These are phyloP conservation scores for Octodonta nipae DNA, from an alignment of 2,888 invertebrate species.

Conservation along the genomic window DNA sequence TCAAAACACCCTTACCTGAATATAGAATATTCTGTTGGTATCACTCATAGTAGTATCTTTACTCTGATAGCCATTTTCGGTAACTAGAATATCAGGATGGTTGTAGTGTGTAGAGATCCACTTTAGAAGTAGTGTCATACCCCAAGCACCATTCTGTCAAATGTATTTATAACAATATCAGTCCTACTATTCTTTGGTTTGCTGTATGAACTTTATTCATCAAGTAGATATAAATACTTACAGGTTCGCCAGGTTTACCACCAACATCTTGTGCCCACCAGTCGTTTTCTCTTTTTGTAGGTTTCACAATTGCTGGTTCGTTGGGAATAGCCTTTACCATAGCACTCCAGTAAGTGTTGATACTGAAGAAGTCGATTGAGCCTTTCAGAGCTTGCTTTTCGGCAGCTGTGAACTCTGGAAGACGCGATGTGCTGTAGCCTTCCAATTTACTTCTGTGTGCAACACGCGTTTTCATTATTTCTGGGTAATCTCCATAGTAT, in stretches of 20 bases:
- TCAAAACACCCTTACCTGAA: slow-evolving; percentile 36
- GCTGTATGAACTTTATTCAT: too few relatives aligned
- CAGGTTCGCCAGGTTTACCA: too few relatives aligned
- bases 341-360: not conserved
- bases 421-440: not conserved
- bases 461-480: slow-evolving; percentile 1
- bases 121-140: not conserved
- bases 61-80: slow-evolving; percentile 25
- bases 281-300: not conserved
- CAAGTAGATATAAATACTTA: too few relatives aligned
- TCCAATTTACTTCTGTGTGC: not conserved
- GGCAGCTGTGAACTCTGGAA: slow-evolving; percentile 1
- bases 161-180: not conserved
- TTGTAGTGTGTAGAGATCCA: not conserved
- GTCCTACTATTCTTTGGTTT: too few relatives aligned
- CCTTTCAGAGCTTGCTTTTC: not conserved
- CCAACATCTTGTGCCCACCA: too few relatives aligned
- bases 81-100: not conserved
- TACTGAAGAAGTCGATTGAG: not conserved
- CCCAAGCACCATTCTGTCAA: slow-evolving; percentile 1
- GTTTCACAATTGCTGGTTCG: not conserved
- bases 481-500: slow-evolving; percentile 1
- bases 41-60: slow-evolving; percentile 41
- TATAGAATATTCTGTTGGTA: slow-evolving; percentile 40
- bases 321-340: not conserved